Percentiles rank a stretch among this genome's conserved stretches.
phyloP scores from a whole-genome alignment of 2,113 vertebrate genomes.

The Cyrtonyx montezumae region DNA sequence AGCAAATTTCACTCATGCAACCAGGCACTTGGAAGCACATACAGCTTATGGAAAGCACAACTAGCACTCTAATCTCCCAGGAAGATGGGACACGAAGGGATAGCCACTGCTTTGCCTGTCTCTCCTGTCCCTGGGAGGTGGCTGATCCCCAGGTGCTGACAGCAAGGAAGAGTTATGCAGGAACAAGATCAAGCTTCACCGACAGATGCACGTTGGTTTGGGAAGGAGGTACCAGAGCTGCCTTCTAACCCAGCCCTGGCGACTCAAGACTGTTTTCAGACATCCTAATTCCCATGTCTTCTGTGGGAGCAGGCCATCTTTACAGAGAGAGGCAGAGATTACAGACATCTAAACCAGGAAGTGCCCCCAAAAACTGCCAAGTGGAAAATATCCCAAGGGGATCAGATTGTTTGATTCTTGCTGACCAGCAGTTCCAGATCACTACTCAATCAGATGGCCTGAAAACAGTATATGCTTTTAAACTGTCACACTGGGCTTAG shows the following conservation, averaged over 20 bases:
- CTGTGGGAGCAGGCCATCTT: not conserved
- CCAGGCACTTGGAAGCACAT: not conserved
- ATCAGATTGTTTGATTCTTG: not conserved
- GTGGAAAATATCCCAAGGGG: not conserved
- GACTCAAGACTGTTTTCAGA: not conserved
- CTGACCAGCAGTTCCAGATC: not conserved
- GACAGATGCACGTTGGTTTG: accelerated
- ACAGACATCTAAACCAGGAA: not conserved
- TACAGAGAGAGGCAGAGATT: not conserved
- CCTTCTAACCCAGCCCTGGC: not conserved
- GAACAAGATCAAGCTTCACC: not conserved
- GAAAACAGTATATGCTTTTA: not conserved
- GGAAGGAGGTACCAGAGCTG: not conserved
- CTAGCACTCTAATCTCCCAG: not conserved
- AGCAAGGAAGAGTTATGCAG: not conserved
- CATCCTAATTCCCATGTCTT: not conserved
- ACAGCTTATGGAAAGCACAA: not conserved
- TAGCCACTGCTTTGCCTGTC: not conserved
- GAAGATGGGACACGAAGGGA: not conserved
- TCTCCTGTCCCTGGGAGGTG: not conserved
- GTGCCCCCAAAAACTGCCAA: not conserved
- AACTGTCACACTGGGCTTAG: not conserved
- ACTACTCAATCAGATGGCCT: not conserved
- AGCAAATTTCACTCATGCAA: not conserved
- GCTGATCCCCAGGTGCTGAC: not conserved